Conservation (phyloP, 2,113 vertebrate species). For the Caranx ignobilis region DNA sequence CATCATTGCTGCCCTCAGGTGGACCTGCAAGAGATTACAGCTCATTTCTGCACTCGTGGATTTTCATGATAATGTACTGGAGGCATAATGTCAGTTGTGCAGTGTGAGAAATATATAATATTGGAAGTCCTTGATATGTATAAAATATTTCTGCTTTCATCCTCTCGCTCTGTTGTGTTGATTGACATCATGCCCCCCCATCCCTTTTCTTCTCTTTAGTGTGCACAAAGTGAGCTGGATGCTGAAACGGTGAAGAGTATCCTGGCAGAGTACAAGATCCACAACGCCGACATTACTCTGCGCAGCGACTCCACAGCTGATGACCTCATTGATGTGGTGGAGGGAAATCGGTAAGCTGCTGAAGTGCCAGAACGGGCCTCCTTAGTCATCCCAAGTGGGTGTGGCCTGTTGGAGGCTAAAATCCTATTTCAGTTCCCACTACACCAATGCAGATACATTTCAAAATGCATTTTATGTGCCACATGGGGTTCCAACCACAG, state of each 20-base stretch:
- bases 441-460: conserved; percentile 45
- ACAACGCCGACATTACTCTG: conserved; percentile 96
- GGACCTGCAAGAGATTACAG: conserved; percentile 4
- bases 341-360: conserved; percentile 93
- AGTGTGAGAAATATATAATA: neutral
- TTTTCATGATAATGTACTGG: neutral
- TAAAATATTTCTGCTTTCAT: neutral
- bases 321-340: conserved; percentile 97
- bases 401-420: conserved; percentile 52
- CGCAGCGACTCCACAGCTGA: conserved; percentile 95
- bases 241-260: conserved; percentile 96
- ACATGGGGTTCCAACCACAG: neutral
- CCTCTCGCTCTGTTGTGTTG: neutral
- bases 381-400: conserved; percentile 56
- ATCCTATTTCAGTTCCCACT: conserved; percentile 11
- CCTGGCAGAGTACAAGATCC: conserved; percentile 97
- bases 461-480: conserved; percentile 16
- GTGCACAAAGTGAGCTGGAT: conserved; percentile 94
- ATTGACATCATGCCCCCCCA: conserved; percentile 1
- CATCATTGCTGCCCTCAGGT: conserved; percentile 29
- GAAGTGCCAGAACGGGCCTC: conserved; percentile 48
- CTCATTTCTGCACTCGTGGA: neutral
- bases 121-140: neutral
- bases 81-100: neutral
- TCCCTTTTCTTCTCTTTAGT: conserved; percentile 79